phyloP scores from a whole-genome alignment of 2,113 vertebrate genomes.

The Lepus europaeus region DNA sequence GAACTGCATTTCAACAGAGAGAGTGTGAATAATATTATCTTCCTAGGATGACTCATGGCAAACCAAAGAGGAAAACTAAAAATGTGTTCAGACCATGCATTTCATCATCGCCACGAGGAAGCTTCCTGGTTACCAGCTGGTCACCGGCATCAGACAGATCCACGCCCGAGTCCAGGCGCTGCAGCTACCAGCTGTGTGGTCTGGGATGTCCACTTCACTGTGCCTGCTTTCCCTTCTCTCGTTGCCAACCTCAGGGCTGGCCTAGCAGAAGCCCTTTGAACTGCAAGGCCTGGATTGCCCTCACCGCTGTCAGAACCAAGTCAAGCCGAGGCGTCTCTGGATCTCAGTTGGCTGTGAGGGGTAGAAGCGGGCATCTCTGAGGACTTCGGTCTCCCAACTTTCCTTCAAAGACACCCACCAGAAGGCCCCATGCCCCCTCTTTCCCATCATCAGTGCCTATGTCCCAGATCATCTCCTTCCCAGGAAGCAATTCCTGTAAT shows the following conservation, averaged over 20 bases:
- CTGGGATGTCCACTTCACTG: not conserved
- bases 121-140: not conserved
- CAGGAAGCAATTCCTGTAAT: not conserved
- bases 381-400: constrained; percentile 16
- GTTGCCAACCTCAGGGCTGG: not conserved
- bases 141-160: not conserved
- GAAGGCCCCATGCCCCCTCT: not conserved
- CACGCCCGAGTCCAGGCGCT: not conserved
- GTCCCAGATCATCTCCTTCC: not conserved
- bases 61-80: constrained; percentile 9
- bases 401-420: not conserved
- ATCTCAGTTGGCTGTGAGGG: not conserved
- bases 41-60: not conserved
- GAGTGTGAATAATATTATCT: not conserved
- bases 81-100: not conserved
- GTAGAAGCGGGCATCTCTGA: not conserved
- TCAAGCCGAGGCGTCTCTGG: not conserved
- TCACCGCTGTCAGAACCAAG: not conserved
- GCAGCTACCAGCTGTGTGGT: not conserved
- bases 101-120: not conserved
- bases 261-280: not conserved
- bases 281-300: not conserved
- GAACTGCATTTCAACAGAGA: not conserved
- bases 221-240: not conserved
- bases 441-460: not conserved